Evolutionary conservation across 2,113 vertebrate genomes (phyloP).

Genomic region (Oxyura jamaicensis): DNA sequence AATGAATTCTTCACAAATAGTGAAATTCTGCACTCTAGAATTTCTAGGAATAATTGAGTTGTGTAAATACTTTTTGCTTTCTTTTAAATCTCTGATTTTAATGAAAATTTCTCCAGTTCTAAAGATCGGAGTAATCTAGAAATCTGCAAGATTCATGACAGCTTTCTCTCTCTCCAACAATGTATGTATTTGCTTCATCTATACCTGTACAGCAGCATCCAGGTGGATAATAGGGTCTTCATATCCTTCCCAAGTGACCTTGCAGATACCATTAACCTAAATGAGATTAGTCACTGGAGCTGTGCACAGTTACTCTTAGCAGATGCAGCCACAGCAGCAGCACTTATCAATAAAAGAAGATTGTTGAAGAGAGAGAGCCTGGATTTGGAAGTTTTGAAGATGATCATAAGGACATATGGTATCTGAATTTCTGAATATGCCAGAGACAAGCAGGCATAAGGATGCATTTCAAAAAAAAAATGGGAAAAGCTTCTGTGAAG

Average conservation of each 20-base stretch:
- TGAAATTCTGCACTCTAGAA: not conserved
- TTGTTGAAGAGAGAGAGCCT: not conserved
- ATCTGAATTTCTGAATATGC: conserved; percentile 48
- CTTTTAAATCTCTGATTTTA: not conserved
- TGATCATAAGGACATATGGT: conserved; percentile 54
- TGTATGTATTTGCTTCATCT: not conserved
- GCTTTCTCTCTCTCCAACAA: not conserved
- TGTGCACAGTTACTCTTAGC: conserved; percentile 13
- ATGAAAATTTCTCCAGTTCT: not conserved
- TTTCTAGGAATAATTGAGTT: not conserved
- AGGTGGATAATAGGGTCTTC: not conserved
- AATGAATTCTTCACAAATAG: not conserved
- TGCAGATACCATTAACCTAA: conserved; percentile 27
- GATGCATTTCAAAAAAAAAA: conserved; percentile 17
- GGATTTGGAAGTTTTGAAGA: conserved; percentile 41
- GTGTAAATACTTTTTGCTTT: not conserved
- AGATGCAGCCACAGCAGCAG: conserved; percentile 55
- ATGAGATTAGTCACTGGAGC: conserved; percentile 24
- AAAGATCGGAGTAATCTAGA: not conserved
- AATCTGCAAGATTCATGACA: not conserved
- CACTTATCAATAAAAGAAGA: conserved; percentile 30
- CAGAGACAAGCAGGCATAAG: conserved; percentile 50
- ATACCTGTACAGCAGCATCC: not conserved
- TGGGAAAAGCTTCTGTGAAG: conserved; percentile 16
- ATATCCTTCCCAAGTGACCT: conserved; percentile 41